A percentile compares a stretch with the other conserved stretches of the same genome.
These are phyloP conservation scores for Pyrochroa serraticornis DNA, from an alignment of 2,888 invertebrate species.

Conservation along the genomic window DNA sequence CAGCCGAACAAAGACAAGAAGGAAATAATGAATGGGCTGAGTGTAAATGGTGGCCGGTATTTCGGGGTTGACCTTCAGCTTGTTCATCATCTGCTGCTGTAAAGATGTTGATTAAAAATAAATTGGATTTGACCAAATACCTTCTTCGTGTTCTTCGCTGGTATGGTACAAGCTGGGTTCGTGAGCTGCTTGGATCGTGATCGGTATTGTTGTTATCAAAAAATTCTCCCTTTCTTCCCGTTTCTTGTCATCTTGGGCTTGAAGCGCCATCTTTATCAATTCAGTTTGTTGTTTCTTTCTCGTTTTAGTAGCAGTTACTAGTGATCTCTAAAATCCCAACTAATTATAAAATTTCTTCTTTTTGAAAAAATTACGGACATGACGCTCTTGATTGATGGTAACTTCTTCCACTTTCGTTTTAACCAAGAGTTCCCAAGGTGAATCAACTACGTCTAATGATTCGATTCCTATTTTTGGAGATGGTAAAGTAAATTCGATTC, in stretches of 20 bases:
- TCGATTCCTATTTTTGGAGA: conserved; percentile 99
- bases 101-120: not conserved
- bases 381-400: conserved; percentile 95
- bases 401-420: conserved; percentile 99
- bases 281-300: conserved; percentile 99
- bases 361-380: conserved; percentile 65
- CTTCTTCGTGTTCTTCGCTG: conserved; percentile 86
- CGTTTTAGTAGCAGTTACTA: conserved; percentile 98
- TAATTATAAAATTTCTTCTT: not conserved
- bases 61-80: conserved; percentile 69
- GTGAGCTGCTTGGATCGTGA: conserved; percentile 93
- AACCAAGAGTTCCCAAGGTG: conserved; percentile 98
- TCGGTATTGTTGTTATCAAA: conserved; percentile 93
- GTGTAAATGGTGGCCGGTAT: conserved; percentile 81
- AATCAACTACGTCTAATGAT: conserved; percentile 92
- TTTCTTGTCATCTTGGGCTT: conserved; percentile 95
- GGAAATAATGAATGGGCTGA: conserved; percentile 96
- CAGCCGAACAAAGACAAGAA: conserved; percentile 94
- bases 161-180: conserved; percentile 91
- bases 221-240: conserved; percentile 94
- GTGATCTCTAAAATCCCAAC: conserved; percentile 69
- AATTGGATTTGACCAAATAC: conserved; percentile 52
- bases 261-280: conserved; percentile 91
- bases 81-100: conserved; percentile 63
- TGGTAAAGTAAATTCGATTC: conserved; percentile 98